Percentiles rank a stretch among this genome's conserved stretches.
Evolutionary conservation across 2,113 vertebrate species (phyloP).

Genomic region (Tetrax tetrax): DNA sequence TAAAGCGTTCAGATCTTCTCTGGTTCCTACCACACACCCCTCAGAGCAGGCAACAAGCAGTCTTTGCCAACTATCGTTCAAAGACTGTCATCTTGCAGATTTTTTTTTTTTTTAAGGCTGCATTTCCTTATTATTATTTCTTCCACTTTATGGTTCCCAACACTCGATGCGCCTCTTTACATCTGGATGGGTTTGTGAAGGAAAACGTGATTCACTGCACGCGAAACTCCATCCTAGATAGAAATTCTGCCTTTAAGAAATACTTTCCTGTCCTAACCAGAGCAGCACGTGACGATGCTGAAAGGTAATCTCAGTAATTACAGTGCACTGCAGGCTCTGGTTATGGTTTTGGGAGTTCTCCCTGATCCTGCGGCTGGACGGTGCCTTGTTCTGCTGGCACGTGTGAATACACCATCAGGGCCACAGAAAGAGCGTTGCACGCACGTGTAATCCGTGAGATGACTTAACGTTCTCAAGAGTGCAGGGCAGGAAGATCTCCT

Average conservation of each 20-base stretch:
- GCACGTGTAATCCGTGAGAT: accelerated
- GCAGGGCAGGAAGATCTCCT: neutral
- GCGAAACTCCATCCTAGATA: neutral
- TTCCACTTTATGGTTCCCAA: neutral
- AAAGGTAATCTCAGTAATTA: slow-evolving; percentile 10
- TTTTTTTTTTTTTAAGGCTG: neutral
- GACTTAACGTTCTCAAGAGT: neutral
- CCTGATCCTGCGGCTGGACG: neutral
- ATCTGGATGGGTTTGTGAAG: neutral
- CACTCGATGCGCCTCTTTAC: neutral
- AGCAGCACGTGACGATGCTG: neutral
- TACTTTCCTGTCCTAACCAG: neutral
- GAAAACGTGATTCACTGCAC: neutral
- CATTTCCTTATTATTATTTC: slow-evolving; percentile 7
- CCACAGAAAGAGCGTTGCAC: neutral
- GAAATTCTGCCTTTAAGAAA: slow-evolving; percentile 13
- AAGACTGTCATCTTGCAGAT: neutral
- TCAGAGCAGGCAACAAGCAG: neutral
- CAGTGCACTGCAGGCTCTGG: neutral
- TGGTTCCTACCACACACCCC: neutral
- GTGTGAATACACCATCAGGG: neutral
- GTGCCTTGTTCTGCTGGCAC: neutral
- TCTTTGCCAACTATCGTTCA: neutral
- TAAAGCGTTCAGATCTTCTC: neutral
- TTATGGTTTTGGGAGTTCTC: slow-evolving; percentile 20